Conservation (phyloP, 92 coral and sea anemone genomes). For the Phenganax marumi region DNA sequence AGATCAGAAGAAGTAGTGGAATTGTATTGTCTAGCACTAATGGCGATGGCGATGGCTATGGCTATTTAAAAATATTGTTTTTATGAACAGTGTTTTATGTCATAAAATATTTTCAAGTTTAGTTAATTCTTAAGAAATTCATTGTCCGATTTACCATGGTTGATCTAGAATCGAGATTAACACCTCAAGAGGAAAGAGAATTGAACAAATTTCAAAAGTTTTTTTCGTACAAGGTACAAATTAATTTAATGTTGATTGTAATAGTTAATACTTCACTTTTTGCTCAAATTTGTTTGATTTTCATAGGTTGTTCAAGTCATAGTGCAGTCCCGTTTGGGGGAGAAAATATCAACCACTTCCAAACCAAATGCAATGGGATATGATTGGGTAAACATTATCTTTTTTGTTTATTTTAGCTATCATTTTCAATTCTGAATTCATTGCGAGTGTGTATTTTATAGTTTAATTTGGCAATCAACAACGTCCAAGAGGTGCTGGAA, state of each 20-base stretch:
- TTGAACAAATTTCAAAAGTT: constrained; percentile 89
- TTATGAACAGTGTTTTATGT: too few relatives aligned
- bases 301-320: constrained; percentile 86
- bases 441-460: background rate
- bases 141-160: constrained; percentile 52
- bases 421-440: too few relatives aligned
- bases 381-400: constrained; percentile 77
- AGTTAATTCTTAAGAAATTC: too few relatives aligned
- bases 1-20: too few relatives aligned
- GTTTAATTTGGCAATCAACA: constrained; percentile 93
- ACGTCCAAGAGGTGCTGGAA: constrained; percentile 76
- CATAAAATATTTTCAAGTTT: too few relatives aligned
- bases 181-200: constrained; percentile 76
- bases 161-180: constrained; percentile 44
- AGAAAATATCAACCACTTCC: constrained; percentile 74
- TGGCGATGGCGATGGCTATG: too few relatives aligned
- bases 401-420: background rate
- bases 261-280: background rate
- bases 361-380: constrained; percentile 87
- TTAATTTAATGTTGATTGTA: background rate
- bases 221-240: constrained; percentile 78
- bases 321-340: constrained; percentile 93
- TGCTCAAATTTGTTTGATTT: background rate
- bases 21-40: too few relatives aligned
- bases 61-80: too few relatives aligned